Evolutionary conservation across 2,797 vertebrate genomes (phyloP).

Genomic region (Sebastes nivosus): DNA sequence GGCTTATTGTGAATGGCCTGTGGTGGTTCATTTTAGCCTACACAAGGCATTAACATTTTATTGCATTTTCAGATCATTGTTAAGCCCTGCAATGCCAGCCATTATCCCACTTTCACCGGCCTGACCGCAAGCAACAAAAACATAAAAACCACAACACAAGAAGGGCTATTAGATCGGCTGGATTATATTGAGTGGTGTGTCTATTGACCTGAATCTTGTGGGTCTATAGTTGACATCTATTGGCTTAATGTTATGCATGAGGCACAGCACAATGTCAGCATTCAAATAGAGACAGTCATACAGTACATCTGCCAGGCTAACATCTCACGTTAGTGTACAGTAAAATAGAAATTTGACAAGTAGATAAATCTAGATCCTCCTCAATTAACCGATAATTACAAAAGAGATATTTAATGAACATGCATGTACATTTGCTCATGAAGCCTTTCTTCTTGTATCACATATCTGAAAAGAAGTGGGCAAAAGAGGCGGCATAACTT

Average conservation of each 20-base stretch:
- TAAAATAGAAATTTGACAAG: not conserved
- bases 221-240: not conserved
- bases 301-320: not conserved
- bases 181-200: not conserved
- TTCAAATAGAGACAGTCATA: not conserved
- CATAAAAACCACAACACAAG: constrained; percentile 3
- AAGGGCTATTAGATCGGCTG: constrained; percentile 8
- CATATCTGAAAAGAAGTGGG: not conserved
- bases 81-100: constrained; percentile 2
- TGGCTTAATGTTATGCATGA: not conserved
- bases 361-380: not conserved
- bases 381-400: not conserved
- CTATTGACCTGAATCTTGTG: not conserved
- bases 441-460: not conserved
- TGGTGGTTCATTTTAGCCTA: constrained; percentile 44
- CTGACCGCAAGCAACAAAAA: constrained; percentile 20
- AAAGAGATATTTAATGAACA: not conserved
- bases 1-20: constrained; percentile 33
- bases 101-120: constrained; percentile 24
- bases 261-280: not conserved
- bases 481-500: not conserved
- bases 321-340: not conserved
- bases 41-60: constrained; percentile 53
- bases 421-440: not conserved
- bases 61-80: constrained; percentile 53